Evolutionary conservation across 2,113 vertebrate genomes (phyloP).

Genomic region (Galeopterus variegatus): DNA sequence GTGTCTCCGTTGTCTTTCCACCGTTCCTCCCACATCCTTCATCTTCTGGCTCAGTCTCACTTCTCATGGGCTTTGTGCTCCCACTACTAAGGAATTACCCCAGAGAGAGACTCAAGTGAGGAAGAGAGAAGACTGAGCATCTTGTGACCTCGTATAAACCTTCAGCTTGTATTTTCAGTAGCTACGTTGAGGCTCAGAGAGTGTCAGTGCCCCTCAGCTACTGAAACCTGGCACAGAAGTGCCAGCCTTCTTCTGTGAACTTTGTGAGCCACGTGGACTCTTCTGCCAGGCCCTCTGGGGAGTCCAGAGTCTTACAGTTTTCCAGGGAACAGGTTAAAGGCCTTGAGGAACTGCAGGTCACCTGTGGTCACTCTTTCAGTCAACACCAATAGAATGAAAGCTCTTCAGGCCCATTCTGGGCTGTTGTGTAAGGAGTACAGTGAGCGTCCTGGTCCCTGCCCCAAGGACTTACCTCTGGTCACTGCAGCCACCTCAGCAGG

Average conservation of each 20-base stretch:
- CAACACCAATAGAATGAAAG: too few species aligned
- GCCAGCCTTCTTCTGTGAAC: neutral
- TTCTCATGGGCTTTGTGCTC: neutral
- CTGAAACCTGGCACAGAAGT: neutral
- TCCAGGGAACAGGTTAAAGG: neutral
- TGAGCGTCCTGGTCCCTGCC: neutral
- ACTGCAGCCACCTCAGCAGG: neutral
- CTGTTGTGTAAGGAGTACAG: neutral
- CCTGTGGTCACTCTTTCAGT: neutral
- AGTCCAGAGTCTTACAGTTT: neutral
- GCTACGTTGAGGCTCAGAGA: neutral
- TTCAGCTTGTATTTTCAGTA: neutral
- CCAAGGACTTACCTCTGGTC: neutral
- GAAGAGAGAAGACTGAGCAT: neutral
- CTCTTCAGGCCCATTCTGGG: neutral
- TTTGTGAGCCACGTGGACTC: neutral
- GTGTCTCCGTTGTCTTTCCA: slow-evolving; percentile 56
- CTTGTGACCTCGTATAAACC: neutral
- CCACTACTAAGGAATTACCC: neutral
- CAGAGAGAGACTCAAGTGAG: slow-evolving; percentile 3
- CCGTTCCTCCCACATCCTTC: neutral
- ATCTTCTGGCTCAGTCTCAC: slow-evolving; percentile 1
- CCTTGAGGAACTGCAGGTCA: neutral
- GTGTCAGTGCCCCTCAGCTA: neutral
- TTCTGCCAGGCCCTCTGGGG: neutral